phyloP scores from a whole-genome alignment of 53 echinoderm and acorn worm genomes.

The Holothuria leucospilota region DNA sequence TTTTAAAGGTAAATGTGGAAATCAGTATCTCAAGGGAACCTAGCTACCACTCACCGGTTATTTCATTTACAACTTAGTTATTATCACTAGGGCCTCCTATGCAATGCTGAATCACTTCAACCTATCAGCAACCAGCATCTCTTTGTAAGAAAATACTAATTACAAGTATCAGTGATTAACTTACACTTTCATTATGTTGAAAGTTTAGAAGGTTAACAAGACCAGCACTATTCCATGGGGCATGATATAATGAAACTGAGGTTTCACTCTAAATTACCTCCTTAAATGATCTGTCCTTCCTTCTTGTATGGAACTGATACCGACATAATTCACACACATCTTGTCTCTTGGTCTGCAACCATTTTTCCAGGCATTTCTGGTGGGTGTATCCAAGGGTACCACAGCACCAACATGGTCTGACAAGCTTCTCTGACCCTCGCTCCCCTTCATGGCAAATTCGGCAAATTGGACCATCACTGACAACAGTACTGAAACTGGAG shows the following conservation, averaged over 20 bases:
- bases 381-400: slow-evolving; percentile 76
- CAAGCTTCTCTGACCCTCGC: slow-evolving; percentile 50
- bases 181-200: too few species aligned
- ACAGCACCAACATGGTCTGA: slow-evolving; percentile 73
- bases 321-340: slow-evolving; percentile 77
- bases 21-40: too few species aligned
- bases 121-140: too few species aligned
- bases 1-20: too few species aligned
- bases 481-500: slow-evolving; percentile 33
- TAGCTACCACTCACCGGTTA: too few species aligned
- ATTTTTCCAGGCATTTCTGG: slow-evolving; percentile 75
- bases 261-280: slow-evolving; percentile 52
- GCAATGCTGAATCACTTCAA: too few species aligned
- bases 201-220: too few species aligned
- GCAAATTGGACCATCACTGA: slow-evolving; percentile 78
- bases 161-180: too few species aligned
- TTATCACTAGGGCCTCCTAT: too few species aligned
- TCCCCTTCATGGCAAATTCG: slow-evolving; percentile 84
- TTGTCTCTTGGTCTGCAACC: slow-evolving; percentile 72
- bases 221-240: too few species aligned
- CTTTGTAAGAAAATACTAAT: too few species aligned
- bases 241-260: not conserved
- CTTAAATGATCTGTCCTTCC: slow-evolving; percentile 62
- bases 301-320: slow-evolving; percentile 66
- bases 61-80: too few species aligned